Conservation (phyloP, 2,797 vertebrate genomes). For the Girardinus metallicus region DNA sequence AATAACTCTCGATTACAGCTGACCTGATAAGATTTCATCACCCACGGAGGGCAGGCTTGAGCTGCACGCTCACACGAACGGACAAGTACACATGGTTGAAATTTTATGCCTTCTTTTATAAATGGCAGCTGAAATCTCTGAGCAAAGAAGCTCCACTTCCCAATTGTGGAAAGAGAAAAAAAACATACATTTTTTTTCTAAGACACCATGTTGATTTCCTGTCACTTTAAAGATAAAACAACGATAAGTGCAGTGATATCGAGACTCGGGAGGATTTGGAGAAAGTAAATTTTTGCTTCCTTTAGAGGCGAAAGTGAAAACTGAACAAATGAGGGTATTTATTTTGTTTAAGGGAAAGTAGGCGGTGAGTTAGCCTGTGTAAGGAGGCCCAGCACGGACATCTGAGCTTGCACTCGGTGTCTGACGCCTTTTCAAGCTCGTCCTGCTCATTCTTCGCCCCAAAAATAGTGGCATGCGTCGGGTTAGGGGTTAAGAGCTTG, state of each 20-base stretch:
- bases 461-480: constrained; percentile 75
- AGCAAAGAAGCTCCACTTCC: constrained; percentile 12
- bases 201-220: not conserved
- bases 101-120: constrained; percentile 55
- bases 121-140: constrained; percentile 35
- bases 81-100: constrained; percentile 67
- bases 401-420: constrained; percentile 29
- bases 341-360: not conserved
- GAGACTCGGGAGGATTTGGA: not conserved
- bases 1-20: constrained; percentile 81
- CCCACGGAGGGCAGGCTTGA: constrained; percentile 57
- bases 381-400: constrained; percentile 18
- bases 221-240: not conserved
- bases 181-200: not conserved
- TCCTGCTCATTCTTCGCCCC: constrained; percentile 74
- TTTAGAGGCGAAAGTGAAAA: not conserved
- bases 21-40: constrained; percentile 80
- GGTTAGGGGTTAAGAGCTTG: constrained; percentile 79
- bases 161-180: constrained; percentile 10
- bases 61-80: constrained; percentile 61
- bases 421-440: constrained; percentile 67
- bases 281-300: not conserved
- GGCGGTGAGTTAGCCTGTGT: not conserved
- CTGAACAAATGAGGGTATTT: not conserved
- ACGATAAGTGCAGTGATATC: constrained; percentile 2